Conservation (phyloP, 2,888 invertebrate species). For the Drosophila melanocephala region DNA sequence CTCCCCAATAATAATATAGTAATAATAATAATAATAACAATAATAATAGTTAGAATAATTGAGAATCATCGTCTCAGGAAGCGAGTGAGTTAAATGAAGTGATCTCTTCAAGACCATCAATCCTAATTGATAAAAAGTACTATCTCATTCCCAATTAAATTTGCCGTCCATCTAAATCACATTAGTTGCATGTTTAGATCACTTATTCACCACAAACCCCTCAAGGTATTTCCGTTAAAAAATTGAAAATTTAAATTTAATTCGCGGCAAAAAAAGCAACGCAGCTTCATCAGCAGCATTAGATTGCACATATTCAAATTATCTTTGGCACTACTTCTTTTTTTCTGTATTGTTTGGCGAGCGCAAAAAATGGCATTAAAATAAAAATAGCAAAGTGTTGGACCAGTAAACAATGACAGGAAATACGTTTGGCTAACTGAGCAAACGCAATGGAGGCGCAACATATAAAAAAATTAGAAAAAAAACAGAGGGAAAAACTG, state of each 20-base stretch:
- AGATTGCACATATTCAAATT: conserved; percentile 76
- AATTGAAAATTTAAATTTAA: conserved; percentile 70
- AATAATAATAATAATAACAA: not conserved
- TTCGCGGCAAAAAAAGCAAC: conserved; percentile 37
- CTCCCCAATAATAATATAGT: not conserved
- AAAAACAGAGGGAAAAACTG: conserved; percentile 43
- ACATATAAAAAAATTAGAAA: conserved; percentile 20
- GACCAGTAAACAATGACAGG: conserved; percentile 60
- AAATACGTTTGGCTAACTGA: conserved; percentile 73
- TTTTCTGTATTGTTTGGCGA: conserved; percentile 19
- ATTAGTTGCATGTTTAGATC: conserved; percentile 33
- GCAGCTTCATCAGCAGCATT: conserved; percentile 67
- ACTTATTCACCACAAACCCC: not conserved
- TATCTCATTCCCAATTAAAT: conserved; percentile 30
- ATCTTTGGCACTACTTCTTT: conserved; percentile 24
- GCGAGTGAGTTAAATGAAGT: not conserved
- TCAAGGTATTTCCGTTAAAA: conserved; percentile 59
- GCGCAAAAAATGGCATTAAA: conserved; percentile 62
- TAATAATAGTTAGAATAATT: not conserved
- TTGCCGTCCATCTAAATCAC: conserved; percentile 34
- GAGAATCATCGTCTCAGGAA: not conserved
- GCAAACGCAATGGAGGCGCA: conserved; percentile 18
- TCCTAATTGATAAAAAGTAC: not conserved
- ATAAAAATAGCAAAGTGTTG: conserved; percentile 73
- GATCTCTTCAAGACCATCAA: conserved; percentile 3